phyloP scores from a whole-genome alignment of 2,113 vertebrate genomes.

The Gorsachius goisagi region DNA sequence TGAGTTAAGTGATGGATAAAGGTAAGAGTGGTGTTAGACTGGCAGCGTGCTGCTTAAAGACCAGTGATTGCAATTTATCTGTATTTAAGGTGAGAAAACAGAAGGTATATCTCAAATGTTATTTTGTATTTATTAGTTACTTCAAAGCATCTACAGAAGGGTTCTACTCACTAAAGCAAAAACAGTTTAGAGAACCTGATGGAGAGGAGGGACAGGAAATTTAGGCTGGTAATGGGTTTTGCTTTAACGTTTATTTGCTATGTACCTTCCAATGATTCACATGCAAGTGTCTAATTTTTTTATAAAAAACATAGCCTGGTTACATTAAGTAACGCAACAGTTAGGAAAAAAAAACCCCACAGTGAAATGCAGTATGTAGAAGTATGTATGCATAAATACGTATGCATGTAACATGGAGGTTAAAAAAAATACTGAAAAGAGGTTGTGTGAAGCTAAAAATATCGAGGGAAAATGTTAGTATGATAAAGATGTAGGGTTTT shows the following conservation, averaged over 20 bases:
- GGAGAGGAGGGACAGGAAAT: not conserved
- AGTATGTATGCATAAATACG: not conserved
- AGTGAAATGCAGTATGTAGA: not conserved
- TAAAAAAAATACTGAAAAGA: not conserved
- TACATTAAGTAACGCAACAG: not conserved
- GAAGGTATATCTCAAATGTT: not conserved
- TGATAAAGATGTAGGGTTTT: not conserved
- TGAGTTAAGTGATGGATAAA: not conserved
- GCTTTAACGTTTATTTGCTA: not conserved
- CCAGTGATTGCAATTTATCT: not conserved
- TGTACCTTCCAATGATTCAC: not conserved
- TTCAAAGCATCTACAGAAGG: not conserved
- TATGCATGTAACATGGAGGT: not conserved
- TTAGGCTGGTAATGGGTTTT: not conserved
- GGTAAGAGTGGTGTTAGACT: not conserved
- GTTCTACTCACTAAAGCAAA: not conserved
- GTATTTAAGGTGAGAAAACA: not conserved
- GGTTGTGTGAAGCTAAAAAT: not conserved
- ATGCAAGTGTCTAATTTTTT: not conserved
- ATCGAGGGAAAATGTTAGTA: not conserved
- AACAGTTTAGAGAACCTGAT: not conserved
- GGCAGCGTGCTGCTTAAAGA: not conserved
- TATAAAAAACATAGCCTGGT: not conserved
- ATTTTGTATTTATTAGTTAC: not conserved
- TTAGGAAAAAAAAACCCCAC: rapidly evolving